These are phyloP conservation scores for Anthopleura sola DNA, from an alignment of 64 coral and sea anemone species.

Conservation along the genomic window DNA sequence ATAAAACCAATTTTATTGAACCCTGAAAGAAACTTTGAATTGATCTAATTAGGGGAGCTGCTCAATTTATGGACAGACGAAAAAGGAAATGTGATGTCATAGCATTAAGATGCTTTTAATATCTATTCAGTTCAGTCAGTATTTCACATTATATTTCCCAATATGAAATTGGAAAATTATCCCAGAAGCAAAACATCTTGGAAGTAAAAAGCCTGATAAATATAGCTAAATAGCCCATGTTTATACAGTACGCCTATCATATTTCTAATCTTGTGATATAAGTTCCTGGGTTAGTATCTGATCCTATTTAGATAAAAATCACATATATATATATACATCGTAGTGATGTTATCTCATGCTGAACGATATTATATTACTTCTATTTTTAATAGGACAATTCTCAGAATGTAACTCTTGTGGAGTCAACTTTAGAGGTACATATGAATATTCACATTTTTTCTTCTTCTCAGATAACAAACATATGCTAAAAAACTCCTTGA, in stretches of 20 bases:
- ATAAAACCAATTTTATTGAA: no score
- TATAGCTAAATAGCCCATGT: not conserved
- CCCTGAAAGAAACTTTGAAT: no score
- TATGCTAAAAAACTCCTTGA: no score
- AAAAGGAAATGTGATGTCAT: no score
- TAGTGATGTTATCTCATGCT: not conserved
- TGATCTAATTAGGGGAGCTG: no score
- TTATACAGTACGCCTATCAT: not conserved
- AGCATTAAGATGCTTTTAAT: no score
- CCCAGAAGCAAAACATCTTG: no score
- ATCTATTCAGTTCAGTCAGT: no score
- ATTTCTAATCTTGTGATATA: not conserved
- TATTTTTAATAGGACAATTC: constrained; percentile 75
- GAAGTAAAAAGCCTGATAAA: not conserved
- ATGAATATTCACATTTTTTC: not conserved
- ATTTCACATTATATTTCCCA: no score
- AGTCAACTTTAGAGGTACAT: constrained; percentile 82
- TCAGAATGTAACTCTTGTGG: constrained; percentile 88
- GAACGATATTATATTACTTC: not conserved
- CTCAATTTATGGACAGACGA: no score
- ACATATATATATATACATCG: not conserved
- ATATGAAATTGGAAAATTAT: no score
- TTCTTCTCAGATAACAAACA: no score
- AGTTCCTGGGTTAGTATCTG: not conserved
- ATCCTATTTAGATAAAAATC: not conserved